phyloP scores from a whole-genome alignment of 2,113 vertebrate species.

The Myotis lucifugus region DNA sequence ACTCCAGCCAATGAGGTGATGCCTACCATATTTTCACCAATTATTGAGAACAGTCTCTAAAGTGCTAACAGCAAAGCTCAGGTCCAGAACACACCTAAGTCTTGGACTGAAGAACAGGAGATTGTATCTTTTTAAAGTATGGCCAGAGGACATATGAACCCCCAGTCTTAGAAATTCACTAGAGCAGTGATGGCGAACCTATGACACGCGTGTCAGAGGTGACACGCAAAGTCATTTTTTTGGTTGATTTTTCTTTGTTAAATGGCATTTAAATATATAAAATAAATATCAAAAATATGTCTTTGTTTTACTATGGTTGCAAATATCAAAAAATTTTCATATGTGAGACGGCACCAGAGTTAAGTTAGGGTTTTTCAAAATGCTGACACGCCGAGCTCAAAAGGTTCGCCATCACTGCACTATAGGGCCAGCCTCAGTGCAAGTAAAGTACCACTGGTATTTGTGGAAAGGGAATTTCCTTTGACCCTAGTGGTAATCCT shows the following conservation, averaged over 20 bases:
- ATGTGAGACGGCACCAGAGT: too few species aligned
- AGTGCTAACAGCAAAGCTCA: conserved; percentile 82
- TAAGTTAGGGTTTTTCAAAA: too few species aligned
- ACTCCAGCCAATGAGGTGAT: conserved; percentile 91
- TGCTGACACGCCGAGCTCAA: too few species aligned
- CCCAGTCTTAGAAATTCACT: conserved; percentile 90
- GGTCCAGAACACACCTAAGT: conserved; percentile 86
- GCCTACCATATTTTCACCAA: conserved; percentile 88
- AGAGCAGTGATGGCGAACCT: too few species aligned
- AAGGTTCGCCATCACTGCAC: too few species aligned
- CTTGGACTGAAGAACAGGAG: conserved; percentile 89
- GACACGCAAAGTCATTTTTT: too few species aligned
- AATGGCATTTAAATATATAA: too few species aligned
- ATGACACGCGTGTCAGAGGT: too few species aligned
- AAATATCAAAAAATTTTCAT: too few species aligned
- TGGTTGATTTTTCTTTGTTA: too few species aligned
- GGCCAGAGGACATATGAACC: conserved; percentile 90
- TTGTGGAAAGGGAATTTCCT: conserved; percentile 93
- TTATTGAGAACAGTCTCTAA: conserved; percentile 88
- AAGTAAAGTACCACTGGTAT: conserved; percentile 84
- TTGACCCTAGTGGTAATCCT: conserved; percentile 92
- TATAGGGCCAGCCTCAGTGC: conserved; percentile 82
- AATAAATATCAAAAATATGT: too few species aligned
- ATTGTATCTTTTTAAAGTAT: conserved; percentile 94
- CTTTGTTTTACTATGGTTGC: too few species aligned